These are phyloP conservation scores for Rugalucina vietnamica DNA, from an alignment of 2,888 invertebrate genomes.

Conservation along the genomic window DNA sequence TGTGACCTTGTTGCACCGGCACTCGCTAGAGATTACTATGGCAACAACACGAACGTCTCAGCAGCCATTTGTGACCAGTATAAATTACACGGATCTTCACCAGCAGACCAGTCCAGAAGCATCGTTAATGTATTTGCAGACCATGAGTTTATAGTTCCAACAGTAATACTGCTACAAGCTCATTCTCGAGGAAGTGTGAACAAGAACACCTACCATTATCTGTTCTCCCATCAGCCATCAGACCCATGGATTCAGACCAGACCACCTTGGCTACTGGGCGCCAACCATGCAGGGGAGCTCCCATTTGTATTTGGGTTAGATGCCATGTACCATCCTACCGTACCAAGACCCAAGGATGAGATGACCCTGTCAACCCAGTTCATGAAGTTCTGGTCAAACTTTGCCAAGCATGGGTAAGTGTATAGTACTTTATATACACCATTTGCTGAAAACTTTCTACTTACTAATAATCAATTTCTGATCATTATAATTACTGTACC, in stretches of 20 bases:
- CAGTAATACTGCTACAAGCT: conserved; percentile 86
- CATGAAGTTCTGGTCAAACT: conserved; percentile 98
- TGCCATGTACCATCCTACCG: conserved; percentile 52
- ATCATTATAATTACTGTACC: no score
- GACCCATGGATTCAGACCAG: conserved; percentile 89
- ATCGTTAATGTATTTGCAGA: conserved; percentile 55
- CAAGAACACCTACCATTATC: conserved; percentile 95
- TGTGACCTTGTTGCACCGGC: conserved; percentile 55
- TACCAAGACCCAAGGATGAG: conserved; percentile 88
- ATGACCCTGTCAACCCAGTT: conserved; percentile 92
- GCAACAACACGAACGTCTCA: conserved; percentile 24
- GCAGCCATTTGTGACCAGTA: conserved; percentile 55
- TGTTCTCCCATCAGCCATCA: conserved; percentile 91
- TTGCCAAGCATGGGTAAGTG: conserved; percentile 97
- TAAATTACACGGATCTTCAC: background rate
- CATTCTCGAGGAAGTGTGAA: conserved; percentile 93
- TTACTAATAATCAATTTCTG: no score
- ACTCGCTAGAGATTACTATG: conserved; percentile 40
- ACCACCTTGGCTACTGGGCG: conserved; percentile 96
- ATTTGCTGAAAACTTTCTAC: no score
- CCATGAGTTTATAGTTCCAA: conserved; percentile 50
- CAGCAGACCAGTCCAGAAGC: conserved; percentile 38
- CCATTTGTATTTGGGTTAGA: conserved; percentile 97
- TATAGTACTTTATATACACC: no score
- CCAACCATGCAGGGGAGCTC: conserved; percentile 97